phyloP scores from a whole-genome alignment of 1,140 invertebrate genomes.

The Trachymyrmex cornetzi region DNA sequence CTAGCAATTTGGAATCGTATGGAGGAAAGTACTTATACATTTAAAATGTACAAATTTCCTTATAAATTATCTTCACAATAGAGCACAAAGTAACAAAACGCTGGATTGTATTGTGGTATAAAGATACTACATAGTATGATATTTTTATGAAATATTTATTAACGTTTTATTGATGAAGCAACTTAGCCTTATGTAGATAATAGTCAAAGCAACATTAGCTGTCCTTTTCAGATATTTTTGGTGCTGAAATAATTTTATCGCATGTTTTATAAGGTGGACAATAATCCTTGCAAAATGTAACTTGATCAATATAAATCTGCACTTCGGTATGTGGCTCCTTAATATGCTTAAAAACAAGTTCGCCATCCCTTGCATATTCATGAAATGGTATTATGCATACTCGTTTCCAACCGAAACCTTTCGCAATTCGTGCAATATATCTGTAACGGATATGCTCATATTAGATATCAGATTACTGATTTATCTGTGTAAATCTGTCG shows the following conservation, averaged over 20 bases:
- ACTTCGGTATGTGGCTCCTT: constrained; percentile 75
- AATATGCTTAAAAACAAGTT: constrained; percentile 75
- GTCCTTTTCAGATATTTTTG: not conserved
- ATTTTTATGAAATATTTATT: constrained; percentile 12
- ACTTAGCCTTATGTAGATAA: not conserved
- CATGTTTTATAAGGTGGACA: constrained; percentile 26
- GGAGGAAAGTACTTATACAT: not conserved
- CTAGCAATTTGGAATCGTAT: not conserved
- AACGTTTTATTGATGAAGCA: not conserved
- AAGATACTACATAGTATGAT: not conserved
- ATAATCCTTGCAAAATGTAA: constrained; percentile 63
- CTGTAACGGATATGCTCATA: constrained; percentile 52
- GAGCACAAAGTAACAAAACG: not conserved
- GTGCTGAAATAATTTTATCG: constrained; percentile 19
- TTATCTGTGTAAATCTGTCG: not conserved
- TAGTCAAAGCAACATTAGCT: not conserved
- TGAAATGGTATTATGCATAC: constrained; percentile 74
- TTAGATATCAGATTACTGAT: constrained; percentile 15
- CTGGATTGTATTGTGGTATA: not conserved
- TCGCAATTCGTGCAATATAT: constrained; percentile 73
- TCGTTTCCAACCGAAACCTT: constrained; percentile 74
- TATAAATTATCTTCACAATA: not conserved
- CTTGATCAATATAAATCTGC: constrained; percentile 69
- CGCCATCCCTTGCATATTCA: constrained; percentile 67
- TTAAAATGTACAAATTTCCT: not conserved